Percentiles rank a stretch among this genome's conserved stretches.
Conservation (phyloP, 2,113 vertebrate species). For the Typhlomys cinereus region DNA sequence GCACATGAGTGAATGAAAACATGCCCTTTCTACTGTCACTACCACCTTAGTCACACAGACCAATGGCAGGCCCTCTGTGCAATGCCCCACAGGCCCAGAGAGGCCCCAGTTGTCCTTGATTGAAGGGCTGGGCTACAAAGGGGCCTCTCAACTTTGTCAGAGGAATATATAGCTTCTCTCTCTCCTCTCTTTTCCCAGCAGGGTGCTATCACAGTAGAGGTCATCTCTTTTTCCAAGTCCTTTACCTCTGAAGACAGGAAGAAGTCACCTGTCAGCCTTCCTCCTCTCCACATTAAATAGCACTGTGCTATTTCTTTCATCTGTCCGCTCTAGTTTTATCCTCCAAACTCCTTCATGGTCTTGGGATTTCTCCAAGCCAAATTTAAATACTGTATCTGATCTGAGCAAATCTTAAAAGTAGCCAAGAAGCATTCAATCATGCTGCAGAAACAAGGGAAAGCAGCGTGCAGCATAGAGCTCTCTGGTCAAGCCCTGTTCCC, state of each 20-base stretch:
- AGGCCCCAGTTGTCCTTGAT: background rate
- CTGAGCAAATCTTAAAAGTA: background rate
- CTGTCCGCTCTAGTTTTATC: background rate
- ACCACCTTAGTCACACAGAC: background rate
- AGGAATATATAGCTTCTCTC: background rate
- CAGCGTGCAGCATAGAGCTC: background rate
- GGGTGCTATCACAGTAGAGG: too few relatives aligned
- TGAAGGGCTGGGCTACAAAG: rapidly evolving
- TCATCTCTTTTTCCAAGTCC: background rate
- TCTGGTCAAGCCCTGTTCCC: background rate
- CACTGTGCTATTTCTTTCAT: background rate
- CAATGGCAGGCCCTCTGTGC: background rate
- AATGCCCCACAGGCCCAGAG: background rate
- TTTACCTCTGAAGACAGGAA: background rate
- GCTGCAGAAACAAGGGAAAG: background rate
- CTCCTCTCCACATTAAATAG: background rate
- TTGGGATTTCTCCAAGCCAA: background rate
- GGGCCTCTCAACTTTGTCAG: rapidly evolving
- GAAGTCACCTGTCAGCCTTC: background rate
- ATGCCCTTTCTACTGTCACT: background rate
- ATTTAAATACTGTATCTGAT: constrained; percentile 12
- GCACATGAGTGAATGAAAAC: background rate
- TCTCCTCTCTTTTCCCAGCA: too few relatives aligned
- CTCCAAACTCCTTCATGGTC: background rate
- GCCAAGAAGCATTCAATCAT: background rate